Evolutionary conservation across 37 sponge, comb jelly and placozoan genomes (phyloP).

Genomic region (Axinella damicornis): DNA sequence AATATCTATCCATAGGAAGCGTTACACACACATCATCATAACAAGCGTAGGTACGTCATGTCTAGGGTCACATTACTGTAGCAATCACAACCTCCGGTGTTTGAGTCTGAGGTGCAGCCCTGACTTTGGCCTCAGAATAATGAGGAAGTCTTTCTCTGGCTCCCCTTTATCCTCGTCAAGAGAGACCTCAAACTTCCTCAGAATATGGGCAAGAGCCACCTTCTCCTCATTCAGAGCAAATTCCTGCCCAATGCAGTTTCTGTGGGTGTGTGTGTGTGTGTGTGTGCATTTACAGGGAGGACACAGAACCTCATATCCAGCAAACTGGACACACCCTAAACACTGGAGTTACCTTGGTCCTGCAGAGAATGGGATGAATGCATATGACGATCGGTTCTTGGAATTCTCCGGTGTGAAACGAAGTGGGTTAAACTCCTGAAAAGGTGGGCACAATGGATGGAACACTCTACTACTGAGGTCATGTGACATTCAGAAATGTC

Average conservation of each 20-base stretch:
- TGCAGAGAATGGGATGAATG: constrained; percentile 89
- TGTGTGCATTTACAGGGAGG: too few species aligned
- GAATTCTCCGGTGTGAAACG: constrained; percentile 83
- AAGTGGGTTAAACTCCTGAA: constrained; percentile 85
- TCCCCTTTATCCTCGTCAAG: constrained; percentile 13
- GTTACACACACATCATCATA: too few species aligned
- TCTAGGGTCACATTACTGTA: too few species aligned
- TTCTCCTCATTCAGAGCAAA: constrained; percentile 87
- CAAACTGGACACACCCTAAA: too few species aligned
- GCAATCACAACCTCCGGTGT: constrained; percentile 5
- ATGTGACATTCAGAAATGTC: too few species aligned
- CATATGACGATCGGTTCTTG: constrained; percentile 69
- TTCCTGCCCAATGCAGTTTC: constrained; percentile 88
- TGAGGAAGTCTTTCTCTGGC: constrained; percentile 32
- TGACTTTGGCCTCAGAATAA: constrained; percentile 70
- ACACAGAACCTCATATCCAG: too few species aligned
- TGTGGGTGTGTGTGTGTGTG: constrained; percentile 20
- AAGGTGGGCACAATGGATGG: neutral
- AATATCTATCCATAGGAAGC: too few species aligned
- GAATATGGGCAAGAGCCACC: constrained; percentile 54
- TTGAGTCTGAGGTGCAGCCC: constrained; percentile 72
- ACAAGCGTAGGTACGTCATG: too few species aligned
- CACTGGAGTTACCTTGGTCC: constrained; percentile 92
- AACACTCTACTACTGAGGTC: neutral
- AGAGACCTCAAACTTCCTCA: constrained; percentile 71